These are phyloP conservation scores for Limnephilus auricula DNA, from an alignment of 2,888 invertebrate species.

Conservation along the genomic window DNA sequence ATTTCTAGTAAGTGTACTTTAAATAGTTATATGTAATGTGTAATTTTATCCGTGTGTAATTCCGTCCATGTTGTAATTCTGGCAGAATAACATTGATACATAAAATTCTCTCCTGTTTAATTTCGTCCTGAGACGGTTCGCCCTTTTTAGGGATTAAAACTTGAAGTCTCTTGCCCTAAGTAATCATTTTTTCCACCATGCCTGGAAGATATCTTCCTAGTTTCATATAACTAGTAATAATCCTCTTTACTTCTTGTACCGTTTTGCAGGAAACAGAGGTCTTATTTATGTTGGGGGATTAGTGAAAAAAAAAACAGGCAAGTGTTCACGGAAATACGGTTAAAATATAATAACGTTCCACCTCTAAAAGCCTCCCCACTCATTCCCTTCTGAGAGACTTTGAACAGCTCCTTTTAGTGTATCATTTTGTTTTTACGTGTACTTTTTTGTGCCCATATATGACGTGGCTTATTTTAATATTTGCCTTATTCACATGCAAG, in stretches of 20 bases:
- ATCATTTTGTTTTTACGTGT: neutral
- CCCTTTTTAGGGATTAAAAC: neutral
- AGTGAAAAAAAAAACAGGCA: neutral
- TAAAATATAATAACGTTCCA: neutral
- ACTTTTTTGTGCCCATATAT: neutral
- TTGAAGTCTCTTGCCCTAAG: neutral
- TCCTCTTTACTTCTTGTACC: neutral
- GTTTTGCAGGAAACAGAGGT: neutral
- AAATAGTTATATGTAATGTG: too few species aligned
- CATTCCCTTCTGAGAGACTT: neutral
- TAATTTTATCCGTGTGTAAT: too few species aligned
- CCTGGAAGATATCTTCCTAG: neutral
- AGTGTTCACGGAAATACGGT: constrained; percentile 7
- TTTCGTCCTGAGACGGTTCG: neutral
- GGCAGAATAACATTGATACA: too few species aligned
- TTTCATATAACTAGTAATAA: neutral
- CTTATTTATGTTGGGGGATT: constrained; percentile 26
- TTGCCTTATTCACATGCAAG: too few species aligned
- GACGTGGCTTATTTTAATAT: neutral
- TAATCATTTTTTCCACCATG: neutral
- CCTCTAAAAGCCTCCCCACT: neutral
- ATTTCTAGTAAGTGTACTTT: too few species aligned
- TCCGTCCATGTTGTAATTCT: too few species aligned
- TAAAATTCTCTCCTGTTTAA: neutral
- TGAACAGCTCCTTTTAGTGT: neutral